Percentiles rank a stretch among this genome's conserved stretches.
phyloP scores from a whole-genome alignment of 2,113 vertebrate species.

The Vanacampus margaritifer region DNA sequence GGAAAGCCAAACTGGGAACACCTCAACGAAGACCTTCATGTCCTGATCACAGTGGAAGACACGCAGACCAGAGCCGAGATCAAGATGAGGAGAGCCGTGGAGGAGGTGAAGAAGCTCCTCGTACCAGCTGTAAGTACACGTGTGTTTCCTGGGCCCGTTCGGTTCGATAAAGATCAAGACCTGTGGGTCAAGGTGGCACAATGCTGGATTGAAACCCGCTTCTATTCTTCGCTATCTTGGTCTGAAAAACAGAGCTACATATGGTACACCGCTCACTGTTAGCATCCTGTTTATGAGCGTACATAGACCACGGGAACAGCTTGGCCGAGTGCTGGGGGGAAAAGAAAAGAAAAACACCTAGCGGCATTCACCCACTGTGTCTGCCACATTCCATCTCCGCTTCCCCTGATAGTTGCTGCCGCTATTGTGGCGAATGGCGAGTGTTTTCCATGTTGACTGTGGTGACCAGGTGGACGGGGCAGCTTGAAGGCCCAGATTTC shows the following conservation, averaged over 20 bases:
- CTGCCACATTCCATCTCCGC: constrained; percentile 46
- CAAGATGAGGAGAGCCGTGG: constrained; percentile 79
- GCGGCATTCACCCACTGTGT: constrained; percentile 44
- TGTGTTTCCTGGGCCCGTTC: neutral
- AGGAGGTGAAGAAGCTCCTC: constrained; percentile 83
- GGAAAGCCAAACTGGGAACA: constrained; percentile 84
- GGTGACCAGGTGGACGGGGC: constrained; percentile 59
- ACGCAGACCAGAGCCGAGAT: constrained; percentile 78
- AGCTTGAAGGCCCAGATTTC: constrained; percentile 56
- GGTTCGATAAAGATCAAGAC: neutral
- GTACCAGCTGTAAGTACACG: constrained; percentile 77
- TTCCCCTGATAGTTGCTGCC: constrained; percentile 31
- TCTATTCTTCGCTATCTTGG: neutral
- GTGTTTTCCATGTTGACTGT: constrained; percentile 25
- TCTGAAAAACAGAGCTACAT: constrained; percentile 36
- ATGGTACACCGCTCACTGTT: constrained; percentile 45
- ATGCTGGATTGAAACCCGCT: constrained; percentile 15
- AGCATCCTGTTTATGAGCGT: constrained; percentile 58
- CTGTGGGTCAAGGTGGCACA: constrained; percentile 1
- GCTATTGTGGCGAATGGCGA: constrained; percentile 20
- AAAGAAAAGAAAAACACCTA: constrained; percentile 33
- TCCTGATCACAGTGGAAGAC: constrained; percentile 81
- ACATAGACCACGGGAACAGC: constrained; percentile 50
- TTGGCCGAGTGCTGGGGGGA: constrained; percentile 23
- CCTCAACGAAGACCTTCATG: constrained; percentile 80